Evolutionary conservation across 2,797 vertebrate species (phyloP).

Genomic region (Malurus leucopterus): DNA sequence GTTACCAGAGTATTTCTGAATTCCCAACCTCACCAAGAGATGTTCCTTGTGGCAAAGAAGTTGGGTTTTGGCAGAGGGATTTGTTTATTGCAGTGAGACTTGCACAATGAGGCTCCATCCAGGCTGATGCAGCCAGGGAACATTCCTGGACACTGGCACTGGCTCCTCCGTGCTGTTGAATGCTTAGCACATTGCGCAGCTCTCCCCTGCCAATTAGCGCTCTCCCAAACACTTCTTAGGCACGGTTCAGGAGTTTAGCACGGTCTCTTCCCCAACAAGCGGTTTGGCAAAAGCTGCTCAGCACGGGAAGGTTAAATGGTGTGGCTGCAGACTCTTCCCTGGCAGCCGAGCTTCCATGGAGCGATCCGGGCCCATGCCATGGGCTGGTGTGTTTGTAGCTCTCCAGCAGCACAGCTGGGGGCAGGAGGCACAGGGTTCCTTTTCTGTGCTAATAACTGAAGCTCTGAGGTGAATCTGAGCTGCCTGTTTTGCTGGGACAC

Average conservation of each 20-base stretch:
- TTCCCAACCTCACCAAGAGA: background rate
- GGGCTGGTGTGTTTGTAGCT: background rate
- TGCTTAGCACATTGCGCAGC: background rate
- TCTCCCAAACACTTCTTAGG: background rate
- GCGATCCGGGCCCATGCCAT: rapidly evolving
- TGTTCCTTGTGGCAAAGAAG: background rate
- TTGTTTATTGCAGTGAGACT: slow-evolving; percentile 17
- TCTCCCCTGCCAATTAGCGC: background rate
- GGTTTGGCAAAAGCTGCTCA: background rate
- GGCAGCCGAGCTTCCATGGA: background rate
- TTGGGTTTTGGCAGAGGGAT: background rate
- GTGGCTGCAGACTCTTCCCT: background rate
- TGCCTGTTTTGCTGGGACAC: background rate
- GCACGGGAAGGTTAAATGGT: background rate
- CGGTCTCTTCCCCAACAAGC: background rate
- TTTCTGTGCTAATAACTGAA: background rate
- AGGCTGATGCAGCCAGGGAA: slow-evolving; percentile 18
- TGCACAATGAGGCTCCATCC: background rate
- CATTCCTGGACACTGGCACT: slow-evolving; percentile 29
- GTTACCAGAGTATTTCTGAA: background rate
- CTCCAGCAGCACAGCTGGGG: background rate
- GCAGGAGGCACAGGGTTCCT: background rate
- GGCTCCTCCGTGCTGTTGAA: background rate
- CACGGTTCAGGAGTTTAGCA: rapidly evolving
- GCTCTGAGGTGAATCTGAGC: background rate